phyloP scores from a whole-genome alignment of 2,888 invertebrate genomes.

The Oscheius sp. region DNA sequence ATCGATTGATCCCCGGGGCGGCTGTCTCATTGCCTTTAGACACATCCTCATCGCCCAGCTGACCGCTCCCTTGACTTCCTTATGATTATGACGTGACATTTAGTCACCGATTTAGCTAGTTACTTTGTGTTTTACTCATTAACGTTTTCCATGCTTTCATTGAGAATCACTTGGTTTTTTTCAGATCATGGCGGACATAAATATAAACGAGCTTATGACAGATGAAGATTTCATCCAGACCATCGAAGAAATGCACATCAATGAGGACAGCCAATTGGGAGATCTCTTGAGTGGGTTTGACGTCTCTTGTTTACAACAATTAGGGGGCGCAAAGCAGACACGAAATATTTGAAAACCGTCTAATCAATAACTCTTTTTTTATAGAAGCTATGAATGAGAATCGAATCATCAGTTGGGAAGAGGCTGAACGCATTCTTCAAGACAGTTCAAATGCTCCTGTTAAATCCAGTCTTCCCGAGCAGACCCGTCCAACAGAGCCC shows the following conservation, averaged over 20 bases:
- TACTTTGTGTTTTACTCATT: not conserved
- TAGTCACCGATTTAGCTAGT: not conserved
- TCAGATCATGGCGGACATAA: constrained; percentile 18
- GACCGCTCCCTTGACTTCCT: too few relatives aligned
- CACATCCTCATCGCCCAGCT: not conserved
- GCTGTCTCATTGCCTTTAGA: constrained; percentile 8
- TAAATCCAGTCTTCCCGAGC: constrained; percentile 67
- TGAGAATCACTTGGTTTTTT: not conserved
- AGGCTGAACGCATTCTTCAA: constrained; percentile 62
- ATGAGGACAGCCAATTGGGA: constrained; percentile 59
- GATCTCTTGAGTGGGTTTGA: constrained; percentile 60
- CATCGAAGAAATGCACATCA: constrained; percentile 53
- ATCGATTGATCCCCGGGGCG: constrained; percentile 24
- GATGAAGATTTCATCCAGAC: constrained; percentile 54
- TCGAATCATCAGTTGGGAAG: constrained; percentile 69
- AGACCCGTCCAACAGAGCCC: constrained; percentile 78
- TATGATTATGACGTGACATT: not conserved
- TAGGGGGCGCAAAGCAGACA: not conserved
- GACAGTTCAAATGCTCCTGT: constrained; percentile 53
- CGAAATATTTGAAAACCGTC: not conserved
- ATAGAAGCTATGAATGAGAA: constrained; percentile 69
- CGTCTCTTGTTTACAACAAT: constrained; percentile 20
- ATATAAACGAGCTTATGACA: constrained; percentile 32
- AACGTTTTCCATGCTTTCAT: not conserved
- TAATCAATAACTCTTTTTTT: constrained; percentile 27